phyloP scores from a whole-genome alignment of 2,888 invertebrate genomes.

The Lordiphosa fenestrarum region DNA sequence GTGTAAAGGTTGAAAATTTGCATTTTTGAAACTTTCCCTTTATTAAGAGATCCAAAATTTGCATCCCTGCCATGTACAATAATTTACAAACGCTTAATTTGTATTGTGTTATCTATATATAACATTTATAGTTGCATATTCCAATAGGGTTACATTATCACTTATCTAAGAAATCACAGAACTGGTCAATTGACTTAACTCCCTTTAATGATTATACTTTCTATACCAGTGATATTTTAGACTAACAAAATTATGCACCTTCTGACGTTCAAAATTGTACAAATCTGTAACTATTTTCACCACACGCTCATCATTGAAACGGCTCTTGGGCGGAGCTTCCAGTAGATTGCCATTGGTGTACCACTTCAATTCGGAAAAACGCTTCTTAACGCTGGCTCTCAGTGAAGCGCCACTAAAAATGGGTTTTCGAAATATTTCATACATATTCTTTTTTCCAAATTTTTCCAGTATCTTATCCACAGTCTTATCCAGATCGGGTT shows the following conservation, averaged over 20 bases:
- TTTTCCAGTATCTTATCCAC: constrained; percentile 47
- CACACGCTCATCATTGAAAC: constrained; percentile 55
- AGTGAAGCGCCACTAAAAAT: constrained; percentile 45
- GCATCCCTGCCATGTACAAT: too few species aligned
- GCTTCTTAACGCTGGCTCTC: constrained; percentile 46
- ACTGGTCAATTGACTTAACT: too few species aligned
- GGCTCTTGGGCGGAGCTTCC: constrained; percentile 58
- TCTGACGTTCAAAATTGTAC: constrained; percentile 41
- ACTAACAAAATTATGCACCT: constrained; percentile 46
- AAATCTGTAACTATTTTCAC: constrained; percentile 38
- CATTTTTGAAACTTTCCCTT: too few species aligned
- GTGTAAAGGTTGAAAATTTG: too few species aligned
- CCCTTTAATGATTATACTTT: too few species aligned
- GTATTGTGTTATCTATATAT: too few species aligned
- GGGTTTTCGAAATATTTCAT: constrained; percentile 53
- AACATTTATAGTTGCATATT: too few species aligned
- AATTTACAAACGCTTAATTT: too few species aligned
- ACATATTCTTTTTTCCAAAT: constrained; percentile 61
- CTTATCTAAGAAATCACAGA: too few species aligned
- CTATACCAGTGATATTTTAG: too few species aligned
- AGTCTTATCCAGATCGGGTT: constrained; percentile 54
- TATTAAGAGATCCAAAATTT: too few species aligned
- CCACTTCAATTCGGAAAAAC: constrained; percentile 48
- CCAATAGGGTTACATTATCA: too few species aligned
- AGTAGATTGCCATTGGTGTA: constrained; percentile 47